Conservation (phyloP, 2,888 invertebrate genomes). For the Esperia sulphurella region DNA sequence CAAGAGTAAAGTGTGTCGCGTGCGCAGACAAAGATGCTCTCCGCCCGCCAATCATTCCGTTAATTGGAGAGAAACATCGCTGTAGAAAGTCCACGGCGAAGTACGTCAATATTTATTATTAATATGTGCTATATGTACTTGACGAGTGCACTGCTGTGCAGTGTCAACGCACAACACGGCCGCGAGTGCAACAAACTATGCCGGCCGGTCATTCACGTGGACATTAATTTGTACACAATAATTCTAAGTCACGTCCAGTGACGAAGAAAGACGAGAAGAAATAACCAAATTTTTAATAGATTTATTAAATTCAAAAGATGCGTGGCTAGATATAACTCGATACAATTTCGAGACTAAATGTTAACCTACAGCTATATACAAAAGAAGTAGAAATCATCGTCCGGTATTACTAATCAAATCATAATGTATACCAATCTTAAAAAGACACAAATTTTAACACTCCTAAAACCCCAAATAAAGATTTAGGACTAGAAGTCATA, state of each 20-base stretch:
- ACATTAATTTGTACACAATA: slow-evolving; percentile 46
- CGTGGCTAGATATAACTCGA: too few relatives aligned
- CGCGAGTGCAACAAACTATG: slow-evolving; percentile 63
- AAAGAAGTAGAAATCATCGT: too few relatives aligned
- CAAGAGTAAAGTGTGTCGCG: slow-evolving; percentile 69
- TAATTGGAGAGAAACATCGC: slow-evolving; percentile 77
- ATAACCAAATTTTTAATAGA: not conserved
- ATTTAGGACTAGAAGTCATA: too few relatives aligned
- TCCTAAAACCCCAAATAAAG: too few relatives aligned
- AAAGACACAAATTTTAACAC: too few relatives aligned
- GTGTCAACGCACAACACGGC: slow-evolving; percentile 60
- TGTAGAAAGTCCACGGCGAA: slow-evolving; percentile 59
- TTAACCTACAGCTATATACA: too few relatives aligned
- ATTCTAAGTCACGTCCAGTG: slow-evolving; percentile 35
- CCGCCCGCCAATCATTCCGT: slow-evolving; percentile 71
- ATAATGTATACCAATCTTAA: too few relatives aligned
- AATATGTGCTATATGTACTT: not conserved
- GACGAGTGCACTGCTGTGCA: slow-evolving; percentile 28
- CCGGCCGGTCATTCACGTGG: slow-evolving; percentile 51
- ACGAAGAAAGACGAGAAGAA: too few relatives aligned
- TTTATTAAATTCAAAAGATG: too few relatives aligned
- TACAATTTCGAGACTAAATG: too few relatives aligned
- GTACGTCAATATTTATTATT: slow-evolving; percentile 13
- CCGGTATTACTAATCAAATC: too few relatives aligned
- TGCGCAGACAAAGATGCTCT: slow-evolving; percentile 53